A percentile compares a stretch with the other conserved stretches of the same genome.
Conservation (phyloP, 2,888 invertebrate genomes). For the Schizotus pectinicornis region DNA sequence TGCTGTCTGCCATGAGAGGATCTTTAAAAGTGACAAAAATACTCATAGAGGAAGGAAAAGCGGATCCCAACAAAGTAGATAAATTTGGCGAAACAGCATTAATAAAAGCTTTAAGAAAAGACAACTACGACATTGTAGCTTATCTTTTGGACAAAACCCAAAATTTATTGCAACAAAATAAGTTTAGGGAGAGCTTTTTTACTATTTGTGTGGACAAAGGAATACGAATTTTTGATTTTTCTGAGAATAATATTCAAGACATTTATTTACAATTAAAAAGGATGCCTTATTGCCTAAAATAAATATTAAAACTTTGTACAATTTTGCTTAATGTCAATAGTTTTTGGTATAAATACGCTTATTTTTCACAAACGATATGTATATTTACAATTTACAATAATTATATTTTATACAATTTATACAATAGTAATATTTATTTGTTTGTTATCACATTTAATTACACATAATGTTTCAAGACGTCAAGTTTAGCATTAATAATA, state of each 20-base stretch:
- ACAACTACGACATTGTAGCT: no score
- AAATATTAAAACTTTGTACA: slow-evolving; percentile 18
- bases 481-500: slow-evolving; percentile 9
- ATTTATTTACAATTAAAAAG: slow-evolving; percentile 32
- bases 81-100: no score
- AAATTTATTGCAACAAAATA: no score
- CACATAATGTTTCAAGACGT: slow-evolving; percentile 7
- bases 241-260: neutral
- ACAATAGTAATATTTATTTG: slow-evolving; percentile 33
- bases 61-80: no score
- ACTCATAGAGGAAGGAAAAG: no score
- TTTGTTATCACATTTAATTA: slow-evolving; percentile 34
- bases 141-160: no score
- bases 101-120: no score
- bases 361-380: neutral
- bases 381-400: slow-evolving; percentile 26
- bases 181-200: no score
- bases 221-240: slow-evolving; percentile 26
- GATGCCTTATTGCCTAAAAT: slow-evolving; percentile 22
- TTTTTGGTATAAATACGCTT: slow-evolving; percentile 10
- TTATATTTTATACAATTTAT: slow-evolving; percentile 31
- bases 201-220: slow-evolving; percentile 14
- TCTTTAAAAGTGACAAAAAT: no score
- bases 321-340: slow-evolving; percentile 15
- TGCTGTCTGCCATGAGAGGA: no score